Conservation (phyloP, 2,113 vertebrate genomes). For the Brachyhypopomus gauderio region DNA sequence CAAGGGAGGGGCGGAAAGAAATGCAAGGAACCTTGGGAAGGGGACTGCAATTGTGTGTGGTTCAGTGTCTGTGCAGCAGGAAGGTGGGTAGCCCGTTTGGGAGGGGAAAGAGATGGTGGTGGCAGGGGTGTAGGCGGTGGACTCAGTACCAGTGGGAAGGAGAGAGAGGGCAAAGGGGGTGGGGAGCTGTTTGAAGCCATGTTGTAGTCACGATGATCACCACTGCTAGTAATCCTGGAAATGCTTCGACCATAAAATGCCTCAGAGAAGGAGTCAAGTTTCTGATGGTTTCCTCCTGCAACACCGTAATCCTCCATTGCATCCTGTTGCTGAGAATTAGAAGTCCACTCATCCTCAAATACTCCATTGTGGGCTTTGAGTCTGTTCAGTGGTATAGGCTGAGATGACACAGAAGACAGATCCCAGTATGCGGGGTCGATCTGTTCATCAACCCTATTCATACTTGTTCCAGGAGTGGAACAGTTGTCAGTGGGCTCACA, state of each 20-base stretch:
- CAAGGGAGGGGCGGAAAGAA: slow-evolving; percentile 61
- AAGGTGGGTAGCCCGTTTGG: slow-evolving; percentile 61
- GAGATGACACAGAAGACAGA: slow-evolving; percentile 31
- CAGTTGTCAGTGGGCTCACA: slow-evolving; percentile 31
- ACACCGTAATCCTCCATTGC: slow-evolving; percentile 28
- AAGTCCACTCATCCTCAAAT: slow-evolving; percentile 46
- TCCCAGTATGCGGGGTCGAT: slow-evolving; percentile 44
- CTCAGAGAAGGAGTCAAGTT: slow-evolving; percentile 77
- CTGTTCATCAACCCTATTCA: slow-evolving; percentile 38
- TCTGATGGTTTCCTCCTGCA: slow-evolving; percentile 62
- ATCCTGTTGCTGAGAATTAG: slow-evolving; percentile 31
- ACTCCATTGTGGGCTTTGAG: slow-evolving; percentile 40
- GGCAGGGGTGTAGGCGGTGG: slow-evolving; percentile 73
- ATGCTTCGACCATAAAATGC: slow-evolving; percentile 67
- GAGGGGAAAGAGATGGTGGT: slow-evolving; percentile 67
- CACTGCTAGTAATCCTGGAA: slow-evolving; percentile 10
- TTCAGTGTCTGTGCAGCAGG: slow-evolving; percentile 27
- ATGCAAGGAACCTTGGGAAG: slow-evolving; percentile 55
- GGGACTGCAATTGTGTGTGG: slow-evolving; percentile 52
- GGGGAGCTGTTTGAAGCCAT: slow-evolving; percentile 53
- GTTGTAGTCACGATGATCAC: slow-evolving; percentile 30
- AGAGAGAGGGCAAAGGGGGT: slow-evolving; percentile 62
- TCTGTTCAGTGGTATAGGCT: slow-evolving; percentile 15
- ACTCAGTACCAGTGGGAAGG: slow-evolving; percentile 69
- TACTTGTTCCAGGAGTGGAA: neutral